Conservation (phyloP, 2,797 vertebrate species). For the Pitangus sulphuratus region DNA sequence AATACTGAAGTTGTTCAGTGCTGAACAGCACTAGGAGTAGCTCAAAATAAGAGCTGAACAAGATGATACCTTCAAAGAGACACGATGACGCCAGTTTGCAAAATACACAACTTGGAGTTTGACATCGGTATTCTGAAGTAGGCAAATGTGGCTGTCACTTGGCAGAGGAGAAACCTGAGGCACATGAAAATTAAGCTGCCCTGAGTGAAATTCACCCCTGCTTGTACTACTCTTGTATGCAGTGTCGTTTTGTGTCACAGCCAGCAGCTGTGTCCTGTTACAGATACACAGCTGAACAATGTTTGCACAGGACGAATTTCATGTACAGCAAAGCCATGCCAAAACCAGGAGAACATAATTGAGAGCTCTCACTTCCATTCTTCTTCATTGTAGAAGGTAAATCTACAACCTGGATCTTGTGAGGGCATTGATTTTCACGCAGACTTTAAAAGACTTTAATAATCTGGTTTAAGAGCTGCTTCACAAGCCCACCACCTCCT, state of each 20-base stretch:
- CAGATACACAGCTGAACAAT: background rate
- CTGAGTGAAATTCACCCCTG: background rate
- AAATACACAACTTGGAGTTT: background rate
- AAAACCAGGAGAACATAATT: background rate
- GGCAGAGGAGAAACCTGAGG: background rate
- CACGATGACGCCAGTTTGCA: background rate
- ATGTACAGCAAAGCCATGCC: background rate
- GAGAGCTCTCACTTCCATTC: background rate
- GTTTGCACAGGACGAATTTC: background rate
- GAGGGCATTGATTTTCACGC: background rate
- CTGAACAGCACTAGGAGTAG: background rate
- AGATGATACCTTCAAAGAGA: background rate
- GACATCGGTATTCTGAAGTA: background rate
- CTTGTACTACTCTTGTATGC: accelerated
- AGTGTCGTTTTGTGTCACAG: background rate
- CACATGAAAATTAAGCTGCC: background rate
- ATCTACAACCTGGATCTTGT: background rate
- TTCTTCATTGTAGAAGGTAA: background rate
- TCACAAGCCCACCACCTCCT: background rate
- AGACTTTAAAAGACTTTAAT: background rate
- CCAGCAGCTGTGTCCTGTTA: background rate
- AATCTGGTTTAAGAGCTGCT: background rate
- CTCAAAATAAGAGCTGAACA: background rate
- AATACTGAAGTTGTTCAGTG: background rate
- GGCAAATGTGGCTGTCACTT: background rate